Evolutionary conservation across 53 echinoderm and acorn worm species (phyloP), one percentile per base, ranked within the genome.

Genomic region (Temnopleurus reevesii): DNA sequence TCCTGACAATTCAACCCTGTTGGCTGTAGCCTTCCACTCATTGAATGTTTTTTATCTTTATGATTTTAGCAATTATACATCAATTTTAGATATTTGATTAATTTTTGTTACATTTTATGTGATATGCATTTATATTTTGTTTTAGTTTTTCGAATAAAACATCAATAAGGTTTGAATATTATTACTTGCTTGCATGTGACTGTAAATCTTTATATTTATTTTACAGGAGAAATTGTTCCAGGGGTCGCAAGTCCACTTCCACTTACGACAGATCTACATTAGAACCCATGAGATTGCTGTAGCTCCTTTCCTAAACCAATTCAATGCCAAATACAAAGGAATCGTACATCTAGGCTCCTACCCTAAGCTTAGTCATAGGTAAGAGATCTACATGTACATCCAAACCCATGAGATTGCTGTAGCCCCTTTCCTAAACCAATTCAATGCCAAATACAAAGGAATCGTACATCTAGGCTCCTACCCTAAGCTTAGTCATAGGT

Each of bases 331-430:
- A 53, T 93, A 97, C 83, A 94, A 95, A 47, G 91, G 85, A 30
- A 81, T 45, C 3, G 81, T 97, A 7, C 89, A 86, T 27, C 86
- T 97, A 5, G 97, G 97, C 1, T 97, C 95, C 9, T 97, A 97
- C 76, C 97, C 97, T 17, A 94, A 95, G 64, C 47, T 92, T 46
- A 36, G 58, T 15, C 94, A 97, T 61, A 97, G 94, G 97, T 97
- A 46, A 55, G 81, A 29, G 59, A 7, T 34, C n/a, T n/a, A n/a
- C n/a, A 85, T 98, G 29, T 98, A 46, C 89, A 59, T 98, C 59
- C 90, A 44, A 41, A 83, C 65, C 12, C 81, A 81, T 19, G 98
- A 98, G 87, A 88, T 93, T 13, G 86, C 77, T 0, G 82, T 98
- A 8, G 94, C 94, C 1, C 91, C 80, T 9, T 82, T 77, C 25